These are phyloP conservation scores for Bovichtus diacanthus DNA, from an alignment of 2,797 vertebrate species.

Conservation along the genomic window DNA sequence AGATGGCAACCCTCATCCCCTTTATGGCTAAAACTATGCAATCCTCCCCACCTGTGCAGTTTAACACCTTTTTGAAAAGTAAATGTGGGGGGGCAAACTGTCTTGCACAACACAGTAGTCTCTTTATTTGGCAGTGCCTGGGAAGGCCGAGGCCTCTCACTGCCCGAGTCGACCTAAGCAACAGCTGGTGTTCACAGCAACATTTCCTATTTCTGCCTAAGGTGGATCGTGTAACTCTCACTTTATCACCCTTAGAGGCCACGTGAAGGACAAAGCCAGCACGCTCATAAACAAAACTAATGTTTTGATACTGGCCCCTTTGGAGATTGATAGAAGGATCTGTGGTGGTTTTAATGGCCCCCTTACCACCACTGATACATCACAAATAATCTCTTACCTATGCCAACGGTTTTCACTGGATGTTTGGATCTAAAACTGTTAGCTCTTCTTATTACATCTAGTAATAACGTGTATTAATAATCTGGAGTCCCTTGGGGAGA, in stretches of 20 bases:
- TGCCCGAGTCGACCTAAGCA: conserved; percentile 82
- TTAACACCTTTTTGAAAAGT: conserved; percentile 72
- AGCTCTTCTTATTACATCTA: background rate
- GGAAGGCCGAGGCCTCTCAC: conserved; percentile 80
- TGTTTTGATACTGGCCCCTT: conserved; percentile 85
- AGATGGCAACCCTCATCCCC: conserved; percentile 75
- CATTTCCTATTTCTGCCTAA: conserved; percentile 91
- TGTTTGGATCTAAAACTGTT: conserved; percentile 9
- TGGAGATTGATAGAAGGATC: conserved; percentile 53
- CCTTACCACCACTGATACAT: conserved; percentile 11
- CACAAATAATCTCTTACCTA: conserved; percentile 13
- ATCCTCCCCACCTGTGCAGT: conserved; percentile 68
- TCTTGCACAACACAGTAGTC: conserved; percentile 74
- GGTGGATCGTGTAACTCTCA: conserved; percentile 93
- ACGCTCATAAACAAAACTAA: conserved; percentile 88
- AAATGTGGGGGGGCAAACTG: conserved; percentile 51
- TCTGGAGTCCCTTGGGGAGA: background rate
- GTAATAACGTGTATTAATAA: background rate
- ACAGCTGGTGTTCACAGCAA: conserved; percentile 92
- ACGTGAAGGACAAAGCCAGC: conserved; percentile 92
- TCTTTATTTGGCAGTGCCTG: conserved; percentile 87
- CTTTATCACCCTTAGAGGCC: conserved; percentile 95
- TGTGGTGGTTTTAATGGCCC: conserved; percentile 38
- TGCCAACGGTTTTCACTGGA: conserved; percentile 2
- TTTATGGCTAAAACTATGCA: conserved; percentile 75